Base-by-base conservation (phyloP, 2,888 invertebrate genomes). In the Pachydiplax longipennis region DNA sequence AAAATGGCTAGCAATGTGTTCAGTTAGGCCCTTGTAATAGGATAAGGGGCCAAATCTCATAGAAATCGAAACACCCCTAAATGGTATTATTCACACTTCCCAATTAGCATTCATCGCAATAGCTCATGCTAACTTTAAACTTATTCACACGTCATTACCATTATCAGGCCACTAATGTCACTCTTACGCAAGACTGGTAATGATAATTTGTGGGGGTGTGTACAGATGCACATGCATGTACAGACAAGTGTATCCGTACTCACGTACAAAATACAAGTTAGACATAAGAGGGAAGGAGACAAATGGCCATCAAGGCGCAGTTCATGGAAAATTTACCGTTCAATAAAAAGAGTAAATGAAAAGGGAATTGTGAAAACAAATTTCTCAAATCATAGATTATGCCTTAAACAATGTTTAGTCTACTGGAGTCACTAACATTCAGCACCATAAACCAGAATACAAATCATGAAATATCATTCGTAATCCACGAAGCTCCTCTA, bases 1-100 rank as follows among this genome's bases (percentile, higher is more conserved):
- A 87, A 82, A 87, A 87, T 61, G 87, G 87, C 87, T 61, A 65
- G 87, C 83, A 83, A 83, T 87, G 61, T 87, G 61, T 61, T 87
- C 61, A 61, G 18, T 87, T 65, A 87, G 87, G 87, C 61, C 87
- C 87, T 40, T 87, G 61, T 58, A 61, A 35, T 87, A 61, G 61
- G 61, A 37, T 87, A 87, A 87, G 87, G 40, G 61, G 87, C 87
- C 61, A 31, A 61, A 61, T 61, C 61, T 87, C 61, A 61, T 87
- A 40, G 61, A 40, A 65, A 37, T 31, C 35, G 58, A 61, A 83
- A 83, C 83, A 83, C 83, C 83, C 83, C 83, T 58, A 12, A 83
- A 83, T 58, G 58, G 58, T 58, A 58, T 35, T 13, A 87, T 40
- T 61, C 61, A 87, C 61, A 87, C 37, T 87, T 87, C 58, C 61